These are phyloP conservation scores for Erinaceus europaeus DNA, from an alignment of 2,113 vertebrate genomes.

Conservation along the genomic window DNA sequence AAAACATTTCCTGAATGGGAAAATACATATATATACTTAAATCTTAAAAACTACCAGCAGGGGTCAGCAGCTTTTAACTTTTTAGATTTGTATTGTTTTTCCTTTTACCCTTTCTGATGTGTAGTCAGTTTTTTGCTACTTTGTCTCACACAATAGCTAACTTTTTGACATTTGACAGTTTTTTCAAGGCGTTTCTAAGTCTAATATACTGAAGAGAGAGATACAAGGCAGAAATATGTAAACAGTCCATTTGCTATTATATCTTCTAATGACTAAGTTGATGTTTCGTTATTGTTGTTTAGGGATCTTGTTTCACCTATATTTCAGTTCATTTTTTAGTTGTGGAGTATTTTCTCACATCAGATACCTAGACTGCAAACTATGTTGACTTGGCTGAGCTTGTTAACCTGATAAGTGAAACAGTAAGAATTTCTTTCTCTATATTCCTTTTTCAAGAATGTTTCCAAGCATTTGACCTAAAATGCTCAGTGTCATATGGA, in stretches of 20 bases:
- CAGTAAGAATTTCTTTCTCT: not conserved
- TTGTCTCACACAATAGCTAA: not conserved
- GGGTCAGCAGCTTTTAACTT: not conserved
- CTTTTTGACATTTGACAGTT: not conserved
- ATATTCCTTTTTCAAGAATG: not conserved
- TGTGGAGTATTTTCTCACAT: not conserved
- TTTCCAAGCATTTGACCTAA: slow-evolving; percentile 11
- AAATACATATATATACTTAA: no score
- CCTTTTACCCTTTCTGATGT: not conserved
- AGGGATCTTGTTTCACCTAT: not conserved
- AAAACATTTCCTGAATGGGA: no score
- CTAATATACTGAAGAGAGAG: not conserved
- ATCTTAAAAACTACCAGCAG: not conserved
- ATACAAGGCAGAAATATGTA: not conserved
- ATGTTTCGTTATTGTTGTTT: not conserved
- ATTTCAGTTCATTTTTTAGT: not conserved
- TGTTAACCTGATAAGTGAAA: not conserved
- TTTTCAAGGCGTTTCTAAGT: slow-evolving; percentile 5
- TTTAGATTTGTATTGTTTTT: slow-evolving; percentile 15
- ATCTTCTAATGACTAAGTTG: not conserved
- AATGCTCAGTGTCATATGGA: not conserved
- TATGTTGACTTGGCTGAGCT: not conserved
- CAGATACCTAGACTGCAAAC: not conserved
- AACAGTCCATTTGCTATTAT: slow-evolving; percentile 9
- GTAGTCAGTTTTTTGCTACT: not conserved